Base-by-base conservation (phyloP, 1,140 invertebrate species). In the Drosophila orena region DNA sequence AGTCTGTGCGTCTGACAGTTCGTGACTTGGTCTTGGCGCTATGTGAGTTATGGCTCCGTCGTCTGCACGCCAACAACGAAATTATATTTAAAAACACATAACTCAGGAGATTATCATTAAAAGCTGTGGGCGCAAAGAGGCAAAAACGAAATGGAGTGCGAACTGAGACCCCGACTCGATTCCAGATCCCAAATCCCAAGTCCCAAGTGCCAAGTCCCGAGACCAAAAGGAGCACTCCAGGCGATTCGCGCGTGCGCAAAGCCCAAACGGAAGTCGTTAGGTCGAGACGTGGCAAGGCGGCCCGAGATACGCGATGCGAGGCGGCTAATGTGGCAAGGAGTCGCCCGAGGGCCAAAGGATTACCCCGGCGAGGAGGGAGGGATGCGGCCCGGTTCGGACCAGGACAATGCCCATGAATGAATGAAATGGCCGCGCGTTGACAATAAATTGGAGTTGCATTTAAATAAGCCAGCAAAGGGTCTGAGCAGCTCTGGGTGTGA, bases 61-160 rank as follows among this genome's bases (percentile, higher is more conserved):
- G 84, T 89, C 85, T 90, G 85, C 85, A 90, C 85, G 80, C 86
- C 80, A 88, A 74, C 84, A 88, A 80, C 89, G 81, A 83, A 91
- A 91, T 91, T 90, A 91, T 91, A 91, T 91, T 91, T 91, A 91
- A 91, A 91, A 91, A 91, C 79, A 84, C 90, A 91, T 91, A 91
- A 90, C 80, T 91, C 86, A 91, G 58, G 69, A 91, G 90, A 91
- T 91, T 91, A 91, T 91, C 90, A 91, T 91, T 91, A 91, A 91
- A 91, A 84, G 56, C 70, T 69, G 90, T 91, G 81, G 90, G 90
- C 53, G 88, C 70, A 57, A 35, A 43, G 52, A 44, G 47, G 46
- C 50, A 34, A 24, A 27, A 44, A 40, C 40, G 40, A 11, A 12
- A n/a, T 14, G 56, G 20, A 27, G 37, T 38, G 14, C 37, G 14